Percentiles rank a stretch among this genome's conserved stretches.
These are phyloP conservation scores for Centroberyx gerrardi DNA, from an alignment of 2,797 vertebrate genomes.

Conservation along the genomic window DNA sequence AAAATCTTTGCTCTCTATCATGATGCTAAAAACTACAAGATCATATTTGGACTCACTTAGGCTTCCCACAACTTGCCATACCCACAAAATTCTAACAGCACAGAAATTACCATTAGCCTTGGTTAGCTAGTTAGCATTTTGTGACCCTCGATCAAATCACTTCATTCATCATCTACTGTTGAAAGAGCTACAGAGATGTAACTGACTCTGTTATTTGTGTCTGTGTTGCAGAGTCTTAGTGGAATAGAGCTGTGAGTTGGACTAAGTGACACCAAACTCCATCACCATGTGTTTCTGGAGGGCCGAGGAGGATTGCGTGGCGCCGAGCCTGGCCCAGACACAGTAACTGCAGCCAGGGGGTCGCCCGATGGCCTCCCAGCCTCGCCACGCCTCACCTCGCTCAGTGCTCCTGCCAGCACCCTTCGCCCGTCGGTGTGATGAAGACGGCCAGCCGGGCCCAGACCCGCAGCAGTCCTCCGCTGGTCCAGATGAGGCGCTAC, in stretches of 20 bases:
- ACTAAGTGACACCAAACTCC: conserved; percentile 4
- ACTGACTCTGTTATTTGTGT: conserved; percentile 23
- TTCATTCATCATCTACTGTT: neutral
- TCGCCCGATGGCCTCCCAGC: conserved; percentile 72
- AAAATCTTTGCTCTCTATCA: too few species aligned
- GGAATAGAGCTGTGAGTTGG: conserved; percentile 26
- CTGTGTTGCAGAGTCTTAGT: conserved; percentile 64
- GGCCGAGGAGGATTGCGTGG: conserved; percentile 48
- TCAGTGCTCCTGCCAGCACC: conserved; percentile 60
- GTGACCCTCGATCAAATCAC: too few species aligned
- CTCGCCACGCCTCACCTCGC: conserved; percentile 47
- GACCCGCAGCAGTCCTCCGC: conserved; percentile 89
- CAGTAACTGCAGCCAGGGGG: conserved; percentile 63
- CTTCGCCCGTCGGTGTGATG: conserved; percentile 76
- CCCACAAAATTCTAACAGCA: too few species aligned
- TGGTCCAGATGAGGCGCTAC: conserved; percentile 94
- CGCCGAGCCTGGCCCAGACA: conserved; percentile 47
- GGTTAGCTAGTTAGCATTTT: too few species aligned
- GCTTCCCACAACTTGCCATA: too few species aligned
- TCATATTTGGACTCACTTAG: too few species aligned
- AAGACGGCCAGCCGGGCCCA: conserved; percentile 92
- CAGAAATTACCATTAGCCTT: too few species aligned
- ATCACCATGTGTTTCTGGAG: conserved; percentile 64
- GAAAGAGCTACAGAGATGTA: neutral
- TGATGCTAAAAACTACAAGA: too few species aligned